A percentile compares a stretch with the other conserved stretches of the same genome.
Conservation (phyloP, 1,140 invertebrate species). For the Drosophila pectinifera region DNA sequence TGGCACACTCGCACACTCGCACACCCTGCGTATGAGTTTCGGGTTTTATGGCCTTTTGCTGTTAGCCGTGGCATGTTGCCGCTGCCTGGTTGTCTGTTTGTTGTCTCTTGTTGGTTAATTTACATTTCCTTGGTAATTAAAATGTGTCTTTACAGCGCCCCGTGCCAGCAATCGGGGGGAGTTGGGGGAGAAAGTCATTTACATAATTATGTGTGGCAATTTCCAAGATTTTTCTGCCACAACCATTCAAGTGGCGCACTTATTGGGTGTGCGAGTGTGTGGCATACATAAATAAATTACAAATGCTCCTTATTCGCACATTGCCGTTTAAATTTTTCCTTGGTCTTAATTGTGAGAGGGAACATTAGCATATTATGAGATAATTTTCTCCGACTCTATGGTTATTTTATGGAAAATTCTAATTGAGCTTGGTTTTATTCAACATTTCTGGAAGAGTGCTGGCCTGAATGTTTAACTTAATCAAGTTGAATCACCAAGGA, state of each 20-base stretch:
- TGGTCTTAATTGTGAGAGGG: conserved; percentile 5
- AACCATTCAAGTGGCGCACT: conserved; percentile 32
- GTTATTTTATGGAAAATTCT: conserved; percentile 7
- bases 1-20: not conserved
- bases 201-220: conserved; percentile 82
- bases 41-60: conserved; percentile 52
- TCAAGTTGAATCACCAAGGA: not conserved
- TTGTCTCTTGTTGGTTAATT: conserved; percentile 79
- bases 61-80: conserved; percentile 42
- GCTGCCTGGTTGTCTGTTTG: conserved; percentile 52
- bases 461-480: conserved; percentile 2
- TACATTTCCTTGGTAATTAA: conserved; percentile 82
- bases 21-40: conserved; percentile 63
- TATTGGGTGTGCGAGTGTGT: conserved; percentile 37
- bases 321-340: conserved; percentile 23
- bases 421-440: not conserved
- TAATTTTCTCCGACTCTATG: not conserved
- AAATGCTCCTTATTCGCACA: conserved; percentile 37
- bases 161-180: conserved; percentile 16
- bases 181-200: conserved; percentile 59
- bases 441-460: no score
- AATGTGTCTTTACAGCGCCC: conserved; percentile 58
- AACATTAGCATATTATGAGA: conserved; percentile 31
- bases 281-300: conserved; percentile 61
- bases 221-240: conserved; percentile 70